Evolutionary conservation across 2,797 vertebrate species (phyloP), one percentile per base, ranked within the genome.

Genomic region (Florisuga fusca): DNA sequence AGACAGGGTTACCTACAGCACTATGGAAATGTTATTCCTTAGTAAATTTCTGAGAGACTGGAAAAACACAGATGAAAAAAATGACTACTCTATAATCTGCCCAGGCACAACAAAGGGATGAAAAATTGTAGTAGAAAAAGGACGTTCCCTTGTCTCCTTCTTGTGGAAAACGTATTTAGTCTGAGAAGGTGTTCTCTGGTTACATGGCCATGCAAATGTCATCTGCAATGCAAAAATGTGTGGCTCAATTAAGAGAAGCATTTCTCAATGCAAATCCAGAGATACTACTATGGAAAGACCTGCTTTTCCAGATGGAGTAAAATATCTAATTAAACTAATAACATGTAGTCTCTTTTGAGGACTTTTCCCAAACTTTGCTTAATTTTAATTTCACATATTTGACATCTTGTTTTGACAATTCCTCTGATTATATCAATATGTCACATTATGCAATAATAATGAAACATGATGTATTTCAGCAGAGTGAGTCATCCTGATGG

Each of bases 371-470:
- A 96, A 96, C 69, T 95, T 97, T 93, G 36, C 50, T 93, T 89
- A 76, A 61, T 93, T 90, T 93, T 85, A 95, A 82, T 95, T 95
- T 94, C 82, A 93, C 23, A 55, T 86, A 84, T 86, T 91, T 97
- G 94, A 97, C 95, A 95, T 79, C 57, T 92, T 95, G 83, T 95
- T 96, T 96, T 97, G 94, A 96, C 94, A 96, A 90, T 94, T 91
- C 87, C 75, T 93, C 80, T 95, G 85, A 75, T 96, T 95, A 90
- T 90, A 93, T 93, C 87, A 95, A 82, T 96, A 94, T 94, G 93
- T 93, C 96, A 96, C 87, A 85, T 96, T 95, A 95, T 94, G 91
- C 89, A 96, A 93, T 93, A 95, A 93, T 93, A 94, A 95, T 3
- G 87, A 95, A 97, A 91, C 77, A 89, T 69, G 83, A 91, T 85